Evolutionary conservation across 92 coral and sea anemone species (phyloP), one percentile per base, ranked within the genome.

Genomic region (Phenganax marumi): DNA sequence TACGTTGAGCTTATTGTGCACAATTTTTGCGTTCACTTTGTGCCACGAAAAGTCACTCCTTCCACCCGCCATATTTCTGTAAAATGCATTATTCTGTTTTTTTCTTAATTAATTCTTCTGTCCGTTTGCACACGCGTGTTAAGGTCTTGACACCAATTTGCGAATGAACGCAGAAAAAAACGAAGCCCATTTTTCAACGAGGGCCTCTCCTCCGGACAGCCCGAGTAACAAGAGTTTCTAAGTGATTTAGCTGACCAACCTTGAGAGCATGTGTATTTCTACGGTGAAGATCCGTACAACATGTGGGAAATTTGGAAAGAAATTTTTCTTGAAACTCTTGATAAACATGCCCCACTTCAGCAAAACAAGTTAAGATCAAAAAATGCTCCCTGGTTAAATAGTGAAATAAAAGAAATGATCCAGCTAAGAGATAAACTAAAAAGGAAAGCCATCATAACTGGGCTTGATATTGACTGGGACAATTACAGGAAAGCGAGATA

Each of bases 241-340:
- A 26, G 10, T 10, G 66, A 60, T 19, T 12, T 60, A 2, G 23
- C 3, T 1, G 22, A 0, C 6, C 74, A 68, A 23, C 16, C 50
- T 6, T 68, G 74, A 50, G 74, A 68, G 17, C 3, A 68, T 68
- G 50, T 24, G 10, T 11, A 68, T 50, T 68, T 68, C 14, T 68
- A 16, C 23, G 50, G 24, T 16, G 50, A 68, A 21, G 33, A 68
- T 68, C 74, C 74, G 21, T 16, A 33, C 74, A 68, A 3, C 23
- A 68, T 68, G 74, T 68, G 33, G 73, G 8, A 66, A 39, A 66
- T 66, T 23, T 66, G 73, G 73, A 66, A 66, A 66, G n/a, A n/a
- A n/a, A n/a, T n/a, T n/a, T n/a, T n/a, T n/a, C n/a, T n/a, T n/a
- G n/a, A n/a, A n/a, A n/a, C 18, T 33, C 52, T 68, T 23, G 74